Evolutionary conservation across 2,888 invertebrate species (phyloP).

Genomic region (Acanthosoma haemorrhoidale): DNA sequence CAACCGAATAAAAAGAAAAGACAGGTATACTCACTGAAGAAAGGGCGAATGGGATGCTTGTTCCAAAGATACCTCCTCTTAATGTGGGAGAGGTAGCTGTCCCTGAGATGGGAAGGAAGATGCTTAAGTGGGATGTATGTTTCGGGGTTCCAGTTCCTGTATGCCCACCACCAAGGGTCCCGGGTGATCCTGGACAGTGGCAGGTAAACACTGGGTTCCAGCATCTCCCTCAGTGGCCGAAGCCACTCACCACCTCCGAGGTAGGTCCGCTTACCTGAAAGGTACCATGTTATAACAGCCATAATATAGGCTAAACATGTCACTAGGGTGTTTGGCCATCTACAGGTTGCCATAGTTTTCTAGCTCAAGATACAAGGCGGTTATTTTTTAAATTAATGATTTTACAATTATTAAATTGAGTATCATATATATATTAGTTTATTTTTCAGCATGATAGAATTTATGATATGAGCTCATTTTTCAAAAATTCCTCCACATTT

Average conservation of each 20-base stretch:
- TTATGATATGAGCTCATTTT: no score
- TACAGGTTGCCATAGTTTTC: not conserved
- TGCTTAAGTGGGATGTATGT: slow-evolving; percentile 48
- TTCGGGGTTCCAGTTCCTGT: slow-evolving; percentile 73
- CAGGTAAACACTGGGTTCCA: slow-evolving; percentile 71
- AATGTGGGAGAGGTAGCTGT: slow-evolving; percentile 84
- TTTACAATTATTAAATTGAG: not conserved
- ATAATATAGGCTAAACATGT: no score
- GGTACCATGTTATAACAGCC: no score
- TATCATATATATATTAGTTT: no score
- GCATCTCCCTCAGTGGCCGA: slow-evolving; percentile 57
- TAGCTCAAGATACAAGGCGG: not conserved
- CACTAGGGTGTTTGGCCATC: no score
- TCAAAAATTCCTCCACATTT: no score
- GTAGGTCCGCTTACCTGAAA: slow-evolving; percentile 65
- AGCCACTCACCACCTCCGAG: slow-evolving; percentile 57
- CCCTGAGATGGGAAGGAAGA: slow-evolving; percentile 68
- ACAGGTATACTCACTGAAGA: slow-evolving; percentile 49
- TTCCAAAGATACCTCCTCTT: slow-evolving; percentile 88
- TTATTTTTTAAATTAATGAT: not conserved
- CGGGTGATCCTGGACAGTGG: slow-evolving; percentile 75
- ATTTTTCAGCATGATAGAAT: no score
- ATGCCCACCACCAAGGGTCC: slow-evolving; percentile 86
- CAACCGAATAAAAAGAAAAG: no score
- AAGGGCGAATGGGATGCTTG: slow-evolving; percentile 83